These are phyloP conservation scores for Plebejus melissa DNA, from an alignment of 2,888 invertebrate genomes.

Conservation along the genomic window DNA sequence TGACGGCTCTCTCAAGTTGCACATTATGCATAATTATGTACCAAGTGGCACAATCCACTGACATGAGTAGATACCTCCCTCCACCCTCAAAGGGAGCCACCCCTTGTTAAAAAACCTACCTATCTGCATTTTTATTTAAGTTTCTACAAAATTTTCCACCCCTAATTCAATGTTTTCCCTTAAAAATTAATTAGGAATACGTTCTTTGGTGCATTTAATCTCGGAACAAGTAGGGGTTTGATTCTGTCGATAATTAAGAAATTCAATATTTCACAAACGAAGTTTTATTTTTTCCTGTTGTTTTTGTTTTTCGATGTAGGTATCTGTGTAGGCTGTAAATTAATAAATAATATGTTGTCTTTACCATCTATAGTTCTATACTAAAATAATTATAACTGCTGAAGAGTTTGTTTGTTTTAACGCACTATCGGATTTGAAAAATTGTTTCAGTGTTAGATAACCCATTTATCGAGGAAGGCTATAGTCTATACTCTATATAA, in stretches of 20 bases:
- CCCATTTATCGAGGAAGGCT: no score
- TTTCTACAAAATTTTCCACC: conserved; percentile 67
- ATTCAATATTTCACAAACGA: not conserved
- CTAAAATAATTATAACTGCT: no score
- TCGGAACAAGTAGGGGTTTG: conserved; percentile 33
- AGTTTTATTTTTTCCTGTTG: not conserved
- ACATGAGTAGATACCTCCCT: conserved; percentile 48
- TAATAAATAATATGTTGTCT: not conserved
- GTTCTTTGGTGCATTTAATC: conserved; percentile 51
- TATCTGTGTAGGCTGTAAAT: not conserved
- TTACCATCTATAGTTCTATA: no score
- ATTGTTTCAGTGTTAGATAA: no score
- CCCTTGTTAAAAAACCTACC: conserved; percentile 59
- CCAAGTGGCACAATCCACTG: conserved; percentile 27
- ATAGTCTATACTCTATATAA: no score
- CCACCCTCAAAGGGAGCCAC: conserved; percentile 57
- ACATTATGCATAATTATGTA: conserved; percentile 23
- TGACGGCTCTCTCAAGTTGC: not conserved
- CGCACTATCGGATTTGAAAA: no score
- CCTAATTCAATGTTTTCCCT: conserved; percentile 60
- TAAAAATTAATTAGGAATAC: conserved; percentile 57
- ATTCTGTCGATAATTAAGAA: conserved; percentile 4
- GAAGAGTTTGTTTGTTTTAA: no score
- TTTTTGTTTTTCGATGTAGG: not conserved
- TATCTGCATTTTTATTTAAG: conserved; percentile 73